Conservation (phyloP, 2,113 vertebrate genomes). For the Crotalus viridis region DNA sequence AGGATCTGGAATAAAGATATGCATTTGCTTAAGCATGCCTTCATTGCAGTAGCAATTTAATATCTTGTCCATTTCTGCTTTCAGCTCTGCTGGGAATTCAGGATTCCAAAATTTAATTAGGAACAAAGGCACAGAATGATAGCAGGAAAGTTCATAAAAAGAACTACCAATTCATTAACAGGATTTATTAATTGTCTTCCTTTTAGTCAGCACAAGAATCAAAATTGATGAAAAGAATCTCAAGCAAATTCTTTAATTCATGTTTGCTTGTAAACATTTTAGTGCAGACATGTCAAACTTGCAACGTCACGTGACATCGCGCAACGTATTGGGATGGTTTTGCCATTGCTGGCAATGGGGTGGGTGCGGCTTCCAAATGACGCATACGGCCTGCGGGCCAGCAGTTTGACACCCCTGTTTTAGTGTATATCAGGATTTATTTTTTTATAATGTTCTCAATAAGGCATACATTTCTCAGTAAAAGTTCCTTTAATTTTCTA, state of each 20-base stretch:
- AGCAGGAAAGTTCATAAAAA: constrained; percentile 7
- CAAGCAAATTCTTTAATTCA: neutral
- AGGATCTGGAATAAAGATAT: too few species aligned
- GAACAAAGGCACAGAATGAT: neutral
- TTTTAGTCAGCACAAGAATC: constrained; percentile 5
- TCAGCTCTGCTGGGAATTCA: neutral
- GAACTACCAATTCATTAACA: neutral
- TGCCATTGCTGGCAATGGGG: too few species aligned
- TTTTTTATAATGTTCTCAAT: neutral
- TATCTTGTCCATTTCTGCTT: constrained; percentile 1
- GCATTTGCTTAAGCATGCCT: neutral
- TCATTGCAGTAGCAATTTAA: neutral
- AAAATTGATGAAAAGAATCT: neutral
- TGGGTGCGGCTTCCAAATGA: too few species aligned
- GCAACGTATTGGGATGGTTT: too few species aligned
- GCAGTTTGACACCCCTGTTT: neutral
- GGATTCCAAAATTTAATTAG: neutral
- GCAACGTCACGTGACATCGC: too few species aligned
- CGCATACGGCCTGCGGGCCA: too few species aligned
- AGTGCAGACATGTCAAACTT: neutral
- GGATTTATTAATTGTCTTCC: neutral
- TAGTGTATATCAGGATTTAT: neutral
- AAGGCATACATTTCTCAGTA: neutral
- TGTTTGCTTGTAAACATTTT: neutral
- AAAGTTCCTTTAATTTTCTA: neutral